Base-by-base conservation (phyloP, 1,140 invertebrate genomes). In the Magallana gigas region DNA sequence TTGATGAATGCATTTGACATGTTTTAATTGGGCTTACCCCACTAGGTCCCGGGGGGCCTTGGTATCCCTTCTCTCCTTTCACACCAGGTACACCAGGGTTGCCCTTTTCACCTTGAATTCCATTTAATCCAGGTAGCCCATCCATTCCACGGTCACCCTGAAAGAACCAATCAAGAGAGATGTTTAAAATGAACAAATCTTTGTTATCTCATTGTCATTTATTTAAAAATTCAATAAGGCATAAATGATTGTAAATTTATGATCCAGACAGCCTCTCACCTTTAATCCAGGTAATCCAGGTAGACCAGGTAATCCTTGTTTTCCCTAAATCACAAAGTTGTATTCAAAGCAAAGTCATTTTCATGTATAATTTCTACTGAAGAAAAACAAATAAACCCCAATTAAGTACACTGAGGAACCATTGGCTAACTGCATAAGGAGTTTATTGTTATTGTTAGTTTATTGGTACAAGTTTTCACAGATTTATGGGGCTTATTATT, bases 221-320 rank as follows among this genome's bases (percentile, higher is more conserved):
- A 48, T 48, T 48, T 23, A 23, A 48, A 48, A 4, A 48, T 5
- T 48, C 36, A 48, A 48, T 48, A 1, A 48, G 36, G 36, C 36
- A 48, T n/a, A n/a, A n/a, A n/a, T n/a, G n/a, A n/a, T 48, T 48
- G 36, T 48, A 48, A 48, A 48, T 48, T 48, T 48, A 48, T 48
- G 5, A 48, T 48, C 36, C 36, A 60, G 48, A 48, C 36, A 48
- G n/a, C 1, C 59, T 60, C 88, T 86, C 86, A 93, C 93, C 91
- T 94, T 94, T 23, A 91, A 87, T 59, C 94, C 93, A 71, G 92
- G 91, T 16, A 93, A 89, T 48, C 95, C 95, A 85, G 94, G 93
- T 5, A 93, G 88, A 18, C 95, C 95, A 36, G 94, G 96, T 80
- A 96, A 95, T 82, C 98, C 95, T 93, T 94, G 92, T 88, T 93